These are phyloP conservation scores for Greenwoodochromis staneri DNA, from an alignment of 2,113 vertebrate genomes.

Conservation along the genomic window DNA sequence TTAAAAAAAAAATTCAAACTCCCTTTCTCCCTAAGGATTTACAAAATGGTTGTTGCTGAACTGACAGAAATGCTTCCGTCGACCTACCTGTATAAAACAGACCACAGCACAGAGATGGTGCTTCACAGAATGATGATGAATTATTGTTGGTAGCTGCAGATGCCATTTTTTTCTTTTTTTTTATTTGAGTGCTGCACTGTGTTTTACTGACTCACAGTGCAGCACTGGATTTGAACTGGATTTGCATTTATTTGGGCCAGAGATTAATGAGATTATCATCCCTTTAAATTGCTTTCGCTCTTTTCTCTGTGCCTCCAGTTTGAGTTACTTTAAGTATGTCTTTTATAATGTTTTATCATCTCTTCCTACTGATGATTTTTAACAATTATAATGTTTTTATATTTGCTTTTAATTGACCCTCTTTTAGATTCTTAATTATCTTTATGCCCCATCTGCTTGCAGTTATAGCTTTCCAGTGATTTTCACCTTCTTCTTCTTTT, in stretches of 20 bases:
- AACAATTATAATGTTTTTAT: background rate
- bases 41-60: background rate
- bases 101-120: background rate
- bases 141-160: background rate
- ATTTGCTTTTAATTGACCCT: background rate
- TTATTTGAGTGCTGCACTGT: background rate
- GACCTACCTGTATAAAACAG: background rate
- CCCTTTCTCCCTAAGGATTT: background rate
- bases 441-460: fast-evolving
- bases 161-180: background rate
- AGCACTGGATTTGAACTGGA: background rate
- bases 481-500: fast-evolving
- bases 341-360: background rate
- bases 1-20: background rate
- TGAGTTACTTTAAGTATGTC: background rate
- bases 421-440: background rate
- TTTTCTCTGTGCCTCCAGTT: fast-evolving
- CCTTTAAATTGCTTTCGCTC: too few species aligned
- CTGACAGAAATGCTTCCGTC: background rate
- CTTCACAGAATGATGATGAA: background rate
- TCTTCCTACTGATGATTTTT: background rate
- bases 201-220: background rate
- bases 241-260: background rate
- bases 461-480: background rate
- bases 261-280: background rate